Evolutionary conservation across 1,140 invertebrate genomes (phyloP), one percentile per base, ranked within the genome.

Genomic region (Drosophila orosa): DNA sequence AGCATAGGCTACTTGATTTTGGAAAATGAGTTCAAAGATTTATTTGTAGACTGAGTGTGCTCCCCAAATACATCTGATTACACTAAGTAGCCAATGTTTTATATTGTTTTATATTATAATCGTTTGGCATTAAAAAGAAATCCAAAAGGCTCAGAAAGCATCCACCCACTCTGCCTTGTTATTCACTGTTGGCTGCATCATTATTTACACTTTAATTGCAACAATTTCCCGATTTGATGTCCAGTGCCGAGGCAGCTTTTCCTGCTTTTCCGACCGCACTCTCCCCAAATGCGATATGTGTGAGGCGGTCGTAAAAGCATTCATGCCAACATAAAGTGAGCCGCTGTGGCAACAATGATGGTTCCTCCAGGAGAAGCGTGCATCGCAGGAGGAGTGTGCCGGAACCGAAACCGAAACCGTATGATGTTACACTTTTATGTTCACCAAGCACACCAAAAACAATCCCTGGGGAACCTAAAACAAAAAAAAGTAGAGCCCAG

Each of bases 121-220:
- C 12, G 27, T 8, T 33, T 31, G 19, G 15, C 10, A 24, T 33
- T n/a, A n/a, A 17, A 48, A 59, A n/a, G 33, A 37, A 13, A 2
- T 19, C 5, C 8, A 3, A 35, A 17, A 9, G 8, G 17, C 19
- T 12, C 9, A n/a, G 19, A n/a, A 33, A 15, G 6, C 1, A 39
- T 29, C 27, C n/a, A 9, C 8, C 9, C 7, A 5, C 17, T 22
- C 54, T 24, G 12, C 8, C 19, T 25, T 22, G 54, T 71, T 75
- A 85, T 62, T 86, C 59, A 72, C 76, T 79, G 66, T 72, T 65
- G 50, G 72, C 65, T 61, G 56, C 48, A 75, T 78, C 79, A 87
- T 86, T 86, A 87, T 82, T 83, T 87, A 68, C 75, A 58, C 75
- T 82, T 79, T 86, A 86, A 86, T 86, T 86, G 79, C 75, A 76